Evolutionary conservation across 1,140 invertebrate species (phyloP).

Genomic region (Scaptomyza pallida): DNA sequence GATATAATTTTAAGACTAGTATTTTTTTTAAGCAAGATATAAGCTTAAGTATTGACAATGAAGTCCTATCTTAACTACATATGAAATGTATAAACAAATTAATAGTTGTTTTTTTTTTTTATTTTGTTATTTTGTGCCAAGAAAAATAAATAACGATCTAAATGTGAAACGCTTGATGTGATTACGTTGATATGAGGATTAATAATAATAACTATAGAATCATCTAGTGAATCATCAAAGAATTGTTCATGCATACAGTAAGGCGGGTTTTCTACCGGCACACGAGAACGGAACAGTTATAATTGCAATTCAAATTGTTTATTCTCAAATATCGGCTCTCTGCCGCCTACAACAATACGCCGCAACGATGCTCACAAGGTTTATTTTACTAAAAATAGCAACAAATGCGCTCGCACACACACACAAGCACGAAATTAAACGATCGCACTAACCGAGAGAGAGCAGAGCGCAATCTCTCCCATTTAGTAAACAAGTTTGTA

Average conservation of each 20-base stretch:
- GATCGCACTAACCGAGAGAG: conserved; percentile 22
- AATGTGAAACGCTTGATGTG: neutral
- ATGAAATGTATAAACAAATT: conserved; percentile 12
- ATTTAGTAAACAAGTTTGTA: conserved; percentile 41
- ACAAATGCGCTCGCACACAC: conserved; percentile 13
- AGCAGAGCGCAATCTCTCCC: conserved; percentile 29
- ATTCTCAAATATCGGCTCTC: conserved; percentile 7
- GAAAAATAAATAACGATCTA: conserved; percentile 4
- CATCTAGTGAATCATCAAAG: no score
- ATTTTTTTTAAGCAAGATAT: neutral
- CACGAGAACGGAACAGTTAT: conserved; percentile 10
- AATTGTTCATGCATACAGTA: neutral
- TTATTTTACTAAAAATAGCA: conserved; percentile 43
- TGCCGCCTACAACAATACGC: conserved; percentile 5
- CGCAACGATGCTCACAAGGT: neutral
- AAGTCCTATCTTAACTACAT: conserved; percentile 3
- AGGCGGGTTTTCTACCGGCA: neutral
- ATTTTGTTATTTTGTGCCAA: conserved; percentile 20
- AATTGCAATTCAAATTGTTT: conserved; percentile 33
- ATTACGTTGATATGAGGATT: no score
- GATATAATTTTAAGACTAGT: neutral
- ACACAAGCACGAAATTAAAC: neutral
- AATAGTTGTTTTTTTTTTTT: conserved; percentile 9
- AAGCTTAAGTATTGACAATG: neutral
- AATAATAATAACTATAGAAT: no score